A percentile compares a stretch with the other conserved stretches of the same genome.
Conservation (phyloP, 2,888 invertebrate species). For the Poecilobothrus nobilitatus region DNA sequence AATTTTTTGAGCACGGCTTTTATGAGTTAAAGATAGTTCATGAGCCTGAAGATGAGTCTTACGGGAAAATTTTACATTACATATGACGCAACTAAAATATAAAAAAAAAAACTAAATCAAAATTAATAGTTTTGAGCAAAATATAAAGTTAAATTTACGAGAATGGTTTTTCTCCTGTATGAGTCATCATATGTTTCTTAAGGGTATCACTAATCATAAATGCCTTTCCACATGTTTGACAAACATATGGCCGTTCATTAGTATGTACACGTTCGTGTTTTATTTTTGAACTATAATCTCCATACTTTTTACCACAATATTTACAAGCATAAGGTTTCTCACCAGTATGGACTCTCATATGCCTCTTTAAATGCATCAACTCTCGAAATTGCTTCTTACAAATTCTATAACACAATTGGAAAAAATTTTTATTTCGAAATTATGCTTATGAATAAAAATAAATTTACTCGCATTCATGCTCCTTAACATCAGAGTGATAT, state of each 20-base stretch:
- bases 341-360: conserved; percentile 40
- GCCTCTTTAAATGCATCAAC: conserved; percentile 41
- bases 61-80: conserved; percentile 38
- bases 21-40: conserved; percentile 37
- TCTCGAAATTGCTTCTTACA: conserved; percentile 39
- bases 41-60: conserved; percentile 41
- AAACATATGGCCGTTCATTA: conserved; percentile 39
- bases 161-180: conserved; percentile 42
- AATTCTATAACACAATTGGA: conserved; percentile 28
- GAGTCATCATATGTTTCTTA: conserved; percentile 37
- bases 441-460: neutral
- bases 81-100: conserved; percentile 33
- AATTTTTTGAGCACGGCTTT: conserved; percentile 18
- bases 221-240: conserved; percentile 38
- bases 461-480: conserved; percentile 17
- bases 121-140: neutral
- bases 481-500: neutral
- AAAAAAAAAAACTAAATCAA: neutral
- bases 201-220: conserved; percentile 42
- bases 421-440: neutral
- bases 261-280: conserved; percentile 43
- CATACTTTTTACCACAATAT: conserved; percentile 38
- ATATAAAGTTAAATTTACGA: conserved; percentile 22
- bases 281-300: conserved; percentile 40
- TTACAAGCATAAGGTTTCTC: conserved; percentile 38